Base-by-base conservation (phyloP, 2,888 invertebrate genomes). In the Morpho helenor region DNA sequence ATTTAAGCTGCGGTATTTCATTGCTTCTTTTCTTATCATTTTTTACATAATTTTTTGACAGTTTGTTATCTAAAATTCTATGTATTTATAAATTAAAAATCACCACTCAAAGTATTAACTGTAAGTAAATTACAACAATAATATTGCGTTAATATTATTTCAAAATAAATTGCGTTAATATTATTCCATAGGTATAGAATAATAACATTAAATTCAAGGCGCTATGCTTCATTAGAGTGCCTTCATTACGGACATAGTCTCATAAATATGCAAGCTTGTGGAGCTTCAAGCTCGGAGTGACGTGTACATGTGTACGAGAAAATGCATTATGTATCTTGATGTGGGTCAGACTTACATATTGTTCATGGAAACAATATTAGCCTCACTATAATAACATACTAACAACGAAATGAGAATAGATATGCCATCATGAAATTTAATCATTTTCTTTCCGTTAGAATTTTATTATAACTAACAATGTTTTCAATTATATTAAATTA, bases 221-320 rank as follows among this genome's bases (percentile, higher is more conserved):
- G 54, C 47, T 52, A 52, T 54, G 48, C 50, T 61, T 63, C 63
- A 58, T 63, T 63, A 66, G 54, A 60, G 52, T 53, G 57, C 62
- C 57, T 65, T 66, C 64, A 66, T 66, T 66, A 64, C 57, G 60
- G 56, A 58, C 64, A 53, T 52, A 50, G 49, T 52, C 63, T 71
- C 71, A 68, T 71, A 68, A 70, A 72, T 72, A 72, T 72, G 68
- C 71, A 71, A 56, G 59, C 63, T 63, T 59, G 62, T 60, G 62
- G 62, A 56, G 62, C 55, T 52, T 52, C 51, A 56, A 63, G 45
- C 61, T 54, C 42, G 23, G 64, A 64, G 59, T 63, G 64, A 66
- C 65, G 54, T 66, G 61, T 62, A 62, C 53, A 56, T 54, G 54
- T 54, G 54, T 54, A 54, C 42, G 42, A 48, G 54, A 42, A 48